Percentiles rank a stretch among this genome's conserved stretches.
These are phyloP conservation scores for Drosophila anceps DNA, from an alignment of 2,888 invertebrate genomes.

Conservation along the genomic window DNA sequence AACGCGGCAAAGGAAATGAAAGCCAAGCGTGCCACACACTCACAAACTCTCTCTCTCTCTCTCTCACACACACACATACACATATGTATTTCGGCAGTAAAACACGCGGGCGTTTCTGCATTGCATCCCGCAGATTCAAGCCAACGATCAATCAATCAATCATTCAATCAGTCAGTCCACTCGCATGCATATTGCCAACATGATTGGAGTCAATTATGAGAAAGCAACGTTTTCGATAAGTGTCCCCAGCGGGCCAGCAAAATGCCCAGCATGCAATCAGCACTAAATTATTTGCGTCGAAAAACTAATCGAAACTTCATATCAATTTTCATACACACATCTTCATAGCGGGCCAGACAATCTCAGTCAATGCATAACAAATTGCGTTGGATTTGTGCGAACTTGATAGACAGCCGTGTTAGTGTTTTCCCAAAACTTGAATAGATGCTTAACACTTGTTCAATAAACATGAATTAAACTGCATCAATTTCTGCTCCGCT, in stretches of 20 bases:
- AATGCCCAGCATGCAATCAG: constrained; percentile 47
- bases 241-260: constrained; percentile 33
- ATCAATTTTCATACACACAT: constrained; percentile 13
- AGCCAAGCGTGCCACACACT: constrained; percentile 17
- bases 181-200: constrained; percentile 55
- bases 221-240: constrained; percentile 69
- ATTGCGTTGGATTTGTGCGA: constrained; percentile 40
- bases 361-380: constrained; percentile 60
- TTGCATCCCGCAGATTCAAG: constrained; percentile 27
- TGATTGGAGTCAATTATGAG: constrained; percentile 71
- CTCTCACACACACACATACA: neutral
- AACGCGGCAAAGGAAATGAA: constrained; percentile 64
- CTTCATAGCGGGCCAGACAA: constrained; percentile 14
- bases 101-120: constrained; percentile 33
- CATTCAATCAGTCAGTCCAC: constrained; percentile 34
- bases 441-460: constrained; percentile 44
- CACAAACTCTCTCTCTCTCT: neutral
- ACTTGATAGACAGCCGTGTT: constrained; percentile 37
- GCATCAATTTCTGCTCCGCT: no score
- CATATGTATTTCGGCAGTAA: neutral
- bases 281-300: constrained; percentile 47
- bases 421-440: constrained; percentile 49
- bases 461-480: constrained; percentile 19
- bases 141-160: constrained; percentile 48
- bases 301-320: constrained; percentile 38